Evolutionary conservation across 2,113 vertebrate genomes (phyloP).

Genomic region (Bucco capensis): DNA sequence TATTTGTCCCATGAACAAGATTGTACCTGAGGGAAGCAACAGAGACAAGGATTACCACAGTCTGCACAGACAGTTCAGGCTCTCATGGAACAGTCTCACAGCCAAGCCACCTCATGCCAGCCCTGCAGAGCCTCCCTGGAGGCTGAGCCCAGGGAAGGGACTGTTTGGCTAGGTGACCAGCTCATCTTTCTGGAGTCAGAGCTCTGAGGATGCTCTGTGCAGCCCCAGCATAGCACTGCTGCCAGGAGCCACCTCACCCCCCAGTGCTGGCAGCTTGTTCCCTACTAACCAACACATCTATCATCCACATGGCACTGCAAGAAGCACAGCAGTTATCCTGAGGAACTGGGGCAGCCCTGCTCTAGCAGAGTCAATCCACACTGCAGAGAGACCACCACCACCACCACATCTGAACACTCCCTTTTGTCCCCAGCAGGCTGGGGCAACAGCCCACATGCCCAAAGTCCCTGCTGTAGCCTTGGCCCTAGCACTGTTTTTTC

Average conservation of each 20-base stretch:
- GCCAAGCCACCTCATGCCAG: background rate
- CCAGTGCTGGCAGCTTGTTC: background rate
- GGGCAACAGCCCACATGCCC: background rate
- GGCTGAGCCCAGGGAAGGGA: background rate
- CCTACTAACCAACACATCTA: background rate
- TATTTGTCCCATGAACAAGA: constrained; percentile 95
- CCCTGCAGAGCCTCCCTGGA: background rate
- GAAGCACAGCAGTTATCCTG: background rate
- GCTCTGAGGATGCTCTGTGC: constrained; percentile 1
- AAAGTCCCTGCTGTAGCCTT: background rate
- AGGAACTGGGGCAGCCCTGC: background rate
- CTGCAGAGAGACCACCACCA: background rate
- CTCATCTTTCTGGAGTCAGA: background rate
- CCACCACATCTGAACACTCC: background rate
- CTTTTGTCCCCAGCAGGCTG: background rate
- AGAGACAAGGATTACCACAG: constrained; percentile 2
- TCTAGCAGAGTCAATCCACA: background rate
- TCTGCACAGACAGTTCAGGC: background rate
- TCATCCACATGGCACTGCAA: background rate
- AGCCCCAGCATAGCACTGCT: background rate
- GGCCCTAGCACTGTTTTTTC: background rate
- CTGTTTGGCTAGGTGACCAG: background rate
- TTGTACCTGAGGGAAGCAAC: constrained; percentile 76
- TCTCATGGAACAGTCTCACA: background rate
- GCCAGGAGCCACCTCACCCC: background rate